Base-by-base conservation (phyloP, 2,888 invertebrate genomes). In the Periphyllus acericola region DNA sequence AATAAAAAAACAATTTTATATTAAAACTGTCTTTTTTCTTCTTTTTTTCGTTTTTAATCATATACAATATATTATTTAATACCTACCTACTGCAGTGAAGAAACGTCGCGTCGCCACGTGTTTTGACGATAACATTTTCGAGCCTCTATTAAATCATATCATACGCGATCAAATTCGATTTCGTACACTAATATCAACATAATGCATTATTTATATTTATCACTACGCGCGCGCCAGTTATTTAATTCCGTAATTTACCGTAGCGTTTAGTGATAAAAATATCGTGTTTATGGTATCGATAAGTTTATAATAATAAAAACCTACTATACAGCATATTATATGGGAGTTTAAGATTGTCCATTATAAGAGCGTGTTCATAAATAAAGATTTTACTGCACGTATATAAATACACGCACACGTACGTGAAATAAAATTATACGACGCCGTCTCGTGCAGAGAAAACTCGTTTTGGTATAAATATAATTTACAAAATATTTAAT, bases 401-500 rank as follows among this genome's bases (percentile, higher is more conserved):
- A 29, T 52, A 29, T 11, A 29, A n/a, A n/a, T 32, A 29, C 17
- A 71, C 21, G 14, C n/a, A 68, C 6, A n/a, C 5, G 5, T n/a
- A n/a, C n/a, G 17, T 71, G 29, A 81, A 84, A 75, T 29, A 21
- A 75, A 36, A 83, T 75, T 76, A 83, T 66, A 84, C 83, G 60
- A 17, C 17, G 75, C 5, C 8, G 83, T 84, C 60, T 66, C 83
- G 40, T 76, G 83, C 40, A 25, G 83, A 84, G 83, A 84, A 75
- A 84, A 84, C 83, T 66, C 60, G 83, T 84, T 84, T 84, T 36
- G 25, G 25, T 46, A 21, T 75, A 74, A 55, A 83, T 66, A 76
- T 84, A 84, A 76, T 84, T 75, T 84, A 84, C 32, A 66, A 84
- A 84, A 66, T 76, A 84, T 84, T 84, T 84, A 84, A 84, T 84